Evolutionary conservation across 2,113 vertebrate species (phyloP).

Genomic region (Gambusia holbrooki): DNA sequence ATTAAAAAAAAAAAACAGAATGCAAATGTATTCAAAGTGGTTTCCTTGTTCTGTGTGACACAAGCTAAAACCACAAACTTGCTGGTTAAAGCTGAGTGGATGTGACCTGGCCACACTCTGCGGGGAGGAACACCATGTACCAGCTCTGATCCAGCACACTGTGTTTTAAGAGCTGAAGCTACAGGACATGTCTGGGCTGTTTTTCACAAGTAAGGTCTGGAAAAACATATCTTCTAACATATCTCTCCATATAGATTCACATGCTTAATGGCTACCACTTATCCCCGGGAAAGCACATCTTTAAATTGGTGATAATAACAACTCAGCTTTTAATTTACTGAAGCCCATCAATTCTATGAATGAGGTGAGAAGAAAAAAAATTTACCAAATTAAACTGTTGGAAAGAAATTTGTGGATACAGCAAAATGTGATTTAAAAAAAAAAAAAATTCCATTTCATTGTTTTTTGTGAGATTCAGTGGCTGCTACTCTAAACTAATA

Average conservation of each 20-base stretch:
- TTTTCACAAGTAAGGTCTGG: neutral
- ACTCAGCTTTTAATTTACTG: neutral
- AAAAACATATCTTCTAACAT: neutral
- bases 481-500: neutral
- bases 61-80: slow-evolving; percentile 28
- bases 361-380: neutral
- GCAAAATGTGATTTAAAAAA: no score
- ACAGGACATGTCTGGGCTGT: neutral
- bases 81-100: slow-evolving; percentile 28
- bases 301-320: neutral
- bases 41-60: slow-evolving; percentile 9
- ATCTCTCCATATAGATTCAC: neutral
- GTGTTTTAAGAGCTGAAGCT: slow-evolving; percentile 13
- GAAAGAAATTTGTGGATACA: no score
- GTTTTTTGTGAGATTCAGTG: no score
- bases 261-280: no score
- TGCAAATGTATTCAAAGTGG: slow-evolving; percentile 37
- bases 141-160: slow-evolving; percentile 27
- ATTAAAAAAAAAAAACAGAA: slow-evolving; percentile 2
- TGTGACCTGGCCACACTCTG: slow-evolving; percentile 10
- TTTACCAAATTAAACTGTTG: neutral
- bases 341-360: neutral
- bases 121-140: neutral
- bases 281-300: no score
- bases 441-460: no score